These are phyloP conservation scores for Podocnemis expansa DNA, from an alignment of 2,113 vertebrate genomes.

Conservation along the genomic window DNA sequence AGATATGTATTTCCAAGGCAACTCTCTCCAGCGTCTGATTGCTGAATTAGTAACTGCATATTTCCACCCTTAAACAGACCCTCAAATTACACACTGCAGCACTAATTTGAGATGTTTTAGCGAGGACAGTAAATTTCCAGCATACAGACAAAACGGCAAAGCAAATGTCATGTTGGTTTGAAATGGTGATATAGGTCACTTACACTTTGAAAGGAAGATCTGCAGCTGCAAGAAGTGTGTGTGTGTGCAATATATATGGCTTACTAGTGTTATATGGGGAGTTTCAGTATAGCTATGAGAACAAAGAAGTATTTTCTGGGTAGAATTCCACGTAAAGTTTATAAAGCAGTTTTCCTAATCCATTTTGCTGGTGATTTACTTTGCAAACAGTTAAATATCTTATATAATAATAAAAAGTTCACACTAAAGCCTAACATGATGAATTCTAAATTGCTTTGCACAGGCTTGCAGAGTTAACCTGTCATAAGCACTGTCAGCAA, in stretches of 20 bases:
- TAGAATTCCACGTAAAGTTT: background rate
- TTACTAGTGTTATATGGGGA: background rate
- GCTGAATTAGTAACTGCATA: background rate
- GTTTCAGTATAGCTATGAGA: background rate
- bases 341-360: background rate
- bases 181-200: background rate
- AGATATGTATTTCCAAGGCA: background rate
- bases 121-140: background rate
- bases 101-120: background rate
- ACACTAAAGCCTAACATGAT: background rate
- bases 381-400: accelerated
- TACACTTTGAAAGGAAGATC: background rate
- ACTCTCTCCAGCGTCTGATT: background rate
- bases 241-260: background rate
- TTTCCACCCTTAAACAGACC: accelerated
- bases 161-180: background rate
- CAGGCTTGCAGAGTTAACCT: background rate
- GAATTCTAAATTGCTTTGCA: background rate
- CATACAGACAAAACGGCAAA: background rate
- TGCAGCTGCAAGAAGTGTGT: background rate
- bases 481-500: background rate
- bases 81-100: background rate
- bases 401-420: accelerated
- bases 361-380: accelerated
- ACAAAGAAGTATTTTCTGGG: background rate